Percentiles rank a stretch among this genome's conserved stretches.
These are phyloP conservation scores for Ruditapes philippinarum DNA, from an alignment of 1,140 invertebrate species.

Conservation along the genomic window DNA sequence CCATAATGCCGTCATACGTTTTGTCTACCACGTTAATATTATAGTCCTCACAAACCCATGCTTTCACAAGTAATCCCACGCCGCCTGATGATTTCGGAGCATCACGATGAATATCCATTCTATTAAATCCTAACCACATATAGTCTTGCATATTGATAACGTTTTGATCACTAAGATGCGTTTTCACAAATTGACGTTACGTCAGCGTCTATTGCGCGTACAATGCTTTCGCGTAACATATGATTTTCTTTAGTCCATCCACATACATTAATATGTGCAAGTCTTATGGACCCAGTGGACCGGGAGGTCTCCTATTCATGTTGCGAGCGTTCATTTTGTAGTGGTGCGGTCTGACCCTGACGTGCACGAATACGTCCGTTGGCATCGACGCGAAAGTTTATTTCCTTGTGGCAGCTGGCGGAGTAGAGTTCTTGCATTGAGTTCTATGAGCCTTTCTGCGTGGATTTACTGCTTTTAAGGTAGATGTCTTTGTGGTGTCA, in stretches of 20 bases:
- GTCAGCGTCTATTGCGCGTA: slow-evolving; percentile 26
- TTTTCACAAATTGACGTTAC: slow-evolving; percentile 54
- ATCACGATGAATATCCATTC: slow-evolving; percentile 30
- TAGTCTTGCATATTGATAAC: slow-evolving; percentile 40
- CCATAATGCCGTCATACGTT: slow-evolving; percentile 59
- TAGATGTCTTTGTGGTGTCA: not conserved
- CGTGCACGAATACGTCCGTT: slow-evolving; percentile 36
- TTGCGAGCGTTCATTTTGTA: not conserved
- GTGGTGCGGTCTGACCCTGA: not conserved
- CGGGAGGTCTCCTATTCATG: slow-evolving; percentile 12
- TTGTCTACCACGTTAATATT: slow-evolving; percentile 44
- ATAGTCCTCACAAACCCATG: slow-evolving; percentile 10
- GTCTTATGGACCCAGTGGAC: slow-evolving; percentile 14
- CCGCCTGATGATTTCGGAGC: slow-evolving; percentile 66
- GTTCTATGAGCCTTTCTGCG: slow-evolving; percentile 40
- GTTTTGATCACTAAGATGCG: slow-evolving; percentile 12
- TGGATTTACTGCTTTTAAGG: slow-evolving; percentile 51
- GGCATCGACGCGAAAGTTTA: slow-evolving; percentile 39
- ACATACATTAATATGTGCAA: slow-evolving; percentile 47
- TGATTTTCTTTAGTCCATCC: slow-evolving; percentile 55
- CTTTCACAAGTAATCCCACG: slow-evolving; percentile 66
- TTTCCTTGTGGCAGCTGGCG: slow-evolving; percentile 50
- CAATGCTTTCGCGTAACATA: slow-evolving; percentile 19
- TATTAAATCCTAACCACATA: slow-evolving; percentile 65
- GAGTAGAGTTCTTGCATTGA: slow-evolving; percentile 46